Percentiles rank a stretch among this genome's conserved stretches.
Evolutionary conservation across 2,113 vertebrate genomes (phyloP).

Genomic region (Rutilus rutilus): DNA sequence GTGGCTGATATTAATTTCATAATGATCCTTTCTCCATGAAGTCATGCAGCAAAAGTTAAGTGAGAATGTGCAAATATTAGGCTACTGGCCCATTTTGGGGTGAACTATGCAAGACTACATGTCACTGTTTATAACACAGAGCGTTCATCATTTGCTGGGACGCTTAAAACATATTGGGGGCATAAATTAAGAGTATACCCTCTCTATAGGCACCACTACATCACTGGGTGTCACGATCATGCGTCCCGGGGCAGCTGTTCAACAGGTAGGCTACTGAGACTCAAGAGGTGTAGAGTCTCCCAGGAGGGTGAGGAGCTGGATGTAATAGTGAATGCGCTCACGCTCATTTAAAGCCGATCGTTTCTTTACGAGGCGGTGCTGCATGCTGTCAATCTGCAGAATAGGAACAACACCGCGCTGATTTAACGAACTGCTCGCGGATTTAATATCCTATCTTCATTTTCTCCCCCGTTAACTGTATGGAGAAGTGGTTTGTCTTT

Average conservation of each 20-base stretch:
- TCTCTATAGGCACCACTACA: too few species aligned
- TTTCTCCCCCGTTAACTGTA: not conserved
- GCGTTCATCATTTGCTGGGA: too few species aligned
- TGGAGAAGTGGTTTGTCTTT: not conserved
- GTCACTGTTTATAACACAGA: too few species aligned
- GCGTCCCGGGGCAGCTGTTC: slow-evolving; percentile 25
- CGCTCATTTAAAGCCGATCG: slow-evolving; percentile 12
- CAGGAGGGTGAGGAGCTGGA: not conserved
- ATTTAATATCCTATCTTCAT: not conserved
- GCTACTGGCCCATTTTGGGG: too few species aligned
- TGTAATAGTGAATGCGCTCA: not conserved
- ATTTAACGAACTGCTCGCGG: not conserved
- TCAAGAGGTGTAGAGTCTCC: not conserved
- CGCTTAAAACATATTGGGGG: too few species aligned
- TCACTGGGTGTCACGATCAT: not conserved
- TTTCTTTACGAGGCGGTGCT: slow-evolving; percentile 12
- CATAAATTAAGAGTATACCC: too few species aligned
- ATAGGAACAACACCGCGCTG: not conserved
- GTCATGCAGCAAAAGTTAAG: too few species aligned
- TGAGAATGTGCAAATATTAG: too few species aligned
- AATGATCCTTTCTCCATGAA: too few species aligned
- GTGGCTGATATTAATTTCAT: too few species aligned
- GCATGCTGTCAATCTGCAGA: not conserved
- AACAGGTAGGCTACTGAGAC: slow-evolving; percentile 17
- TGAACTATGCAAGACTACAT: too few species aligned